phyloP scores from a whole-genome alignment of 2,113 vertebrate species.

The Beaufortia kweichowensis region DNA sequence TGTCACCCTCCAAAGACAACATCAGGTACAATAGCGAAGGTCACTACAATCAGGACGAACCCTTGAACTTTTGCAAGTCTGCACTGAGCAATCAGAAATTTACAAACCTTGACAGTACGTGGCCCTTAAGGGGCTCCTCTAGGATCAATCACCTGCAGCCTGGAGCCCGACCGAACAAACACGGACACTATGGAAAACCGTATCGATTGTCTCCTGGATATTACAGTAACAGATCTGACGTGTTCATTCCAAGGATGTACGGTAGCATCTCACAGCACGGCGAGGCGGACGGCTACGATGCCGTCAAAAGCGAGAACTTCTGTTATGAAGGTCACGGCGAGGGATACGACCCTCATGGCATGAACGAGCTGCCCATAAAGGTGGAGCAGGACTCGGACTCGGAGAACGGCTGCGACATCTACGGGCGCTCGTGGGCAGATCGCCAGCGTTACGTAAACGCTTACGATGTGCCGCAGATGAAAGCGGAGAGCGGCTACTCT shows the following conservation, averaged over 20 bases:
- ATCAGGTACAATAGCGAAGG: slow-evolving; percentile 73
- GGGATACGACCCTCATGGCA: slow-evolving; percentile 69
- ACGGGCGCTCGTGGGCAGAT: slow-evolving; percentile 74
- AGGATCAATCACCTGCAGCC: slow-evolving; percentile 61
- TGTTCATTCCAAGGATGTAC: slow-evolving; percentile 73
- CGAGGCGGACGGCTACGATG: slow-evolving; percentile 70
- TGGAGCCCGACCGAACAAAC: slow-evolving; percentile 68
- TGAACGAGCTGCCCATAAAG: slow-evolving; percentile 85
- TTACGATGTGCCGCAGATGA: slow-evolving; percentile 80
- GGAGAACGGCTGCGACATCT: slow-evolving; percentile 75
- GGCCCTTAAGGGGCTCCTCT: slow-evolving; percentile 70
- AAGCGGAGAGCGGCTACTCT: slow-evolving; percentile 78
- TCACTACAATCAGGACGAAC: slow-evolving; percentile 71
- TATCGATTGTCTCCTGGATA: slow-evolving; percentile 71
- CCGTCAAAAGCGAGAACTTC: slow-evolving; percentile 74
- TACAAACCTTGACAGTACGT: slow-evolving; percentile 62
- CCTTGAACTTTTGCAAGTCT: slow-evolving; percentile 73
- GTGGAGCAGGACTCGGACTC: slow-evolving; percentile 85
- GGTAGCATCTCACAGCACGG: slow-evolving; percentile 67
- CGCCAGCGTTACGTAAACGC: slow-evolving; percentile 65
- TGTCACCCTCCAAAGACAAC: slow-evolving; percentile 71
- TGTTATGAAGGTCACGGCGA: slow-evolving; percentile 63
- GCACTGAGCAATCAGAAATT: slow-evolving; percentile 70
- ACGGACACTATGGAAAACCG: slow-evolving; percentile 73
- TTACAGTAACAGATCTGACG: slow-evolving; percentile 65